phyloP scores from a whole-genome alignment of 1,140 invertebrate species.

The Drosophila parabipectinata region DNA sequence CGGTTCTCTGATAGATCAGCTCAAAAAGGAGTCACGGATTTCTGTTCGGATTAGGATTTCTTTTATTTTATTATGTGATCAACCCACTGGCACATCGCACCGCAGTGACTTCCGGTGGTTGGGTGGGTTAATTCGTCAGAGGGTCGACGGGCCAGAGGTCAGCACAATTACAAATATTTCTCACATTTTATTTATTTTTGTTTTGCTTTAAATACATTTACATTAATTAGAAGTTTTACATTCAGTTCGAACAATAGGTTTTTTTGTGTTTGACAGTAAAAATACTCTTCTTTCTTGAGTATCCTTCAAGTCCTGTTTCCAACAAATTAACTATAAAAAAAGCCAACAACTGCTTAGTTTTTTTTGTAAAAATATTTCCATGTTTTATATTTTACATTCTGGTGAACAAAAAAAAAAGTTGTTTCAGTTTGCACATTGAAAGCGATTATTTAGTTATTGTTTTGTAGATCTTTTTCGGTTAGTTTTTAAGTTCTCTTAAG shows the following conservation, averaged over 20 bases:
- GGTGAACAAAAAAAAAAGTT: slow-evolving; percentile 17
- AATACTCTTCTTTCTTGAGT: slow-evolving; percentile 31
- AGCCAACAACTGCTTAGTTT: background rate
- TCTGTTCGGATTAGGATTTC: slow-evolving; percentile 28
- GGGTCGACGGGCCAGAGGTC: background rate
- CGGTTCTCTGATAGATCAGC: slow-evolving; percentile 30
- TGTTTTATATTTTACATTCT: background rate
- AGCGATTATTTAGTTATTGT: slow-evolving; percentile 29
- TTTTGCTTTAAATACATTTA: slow-evolving; percentile 44
- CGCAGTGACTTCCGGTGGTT: slow-evolving; percentile 1
- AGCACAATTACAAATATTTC: slow-evolving; percentile 20
- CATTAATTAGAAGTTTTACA: slow-evolving; percentile 40
- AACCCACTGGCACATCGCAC: background rate
- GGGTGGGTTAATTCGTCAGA: slow-evolving; percentile 12
- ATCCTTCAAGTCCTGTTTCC: background rate
- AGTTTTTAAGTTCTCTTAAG: slow-evolving; percentile 13
- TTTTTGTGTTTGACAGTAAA: slow-evolving; percentile 27
- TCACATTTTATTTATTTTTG: slow-evolving; percentile 4
- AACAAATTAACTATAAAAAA: slow-evolving; percentile 1
- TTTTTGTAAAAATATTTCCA: background rate
- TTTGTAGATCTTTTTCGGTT: slow-evolving; percentile 10
- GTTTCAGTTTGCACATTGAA: slow-evolving; percentile 39
- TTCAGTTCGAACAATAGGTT: slow-evolving; percentile 46
- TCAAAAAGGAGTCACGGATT: slow-evolving; percentile 66
- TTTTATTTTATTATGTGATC: background rate